phyloP scores from a whole-genome alignment of 2,113 vertebrate species.

The Barbus barbus region DNA sequence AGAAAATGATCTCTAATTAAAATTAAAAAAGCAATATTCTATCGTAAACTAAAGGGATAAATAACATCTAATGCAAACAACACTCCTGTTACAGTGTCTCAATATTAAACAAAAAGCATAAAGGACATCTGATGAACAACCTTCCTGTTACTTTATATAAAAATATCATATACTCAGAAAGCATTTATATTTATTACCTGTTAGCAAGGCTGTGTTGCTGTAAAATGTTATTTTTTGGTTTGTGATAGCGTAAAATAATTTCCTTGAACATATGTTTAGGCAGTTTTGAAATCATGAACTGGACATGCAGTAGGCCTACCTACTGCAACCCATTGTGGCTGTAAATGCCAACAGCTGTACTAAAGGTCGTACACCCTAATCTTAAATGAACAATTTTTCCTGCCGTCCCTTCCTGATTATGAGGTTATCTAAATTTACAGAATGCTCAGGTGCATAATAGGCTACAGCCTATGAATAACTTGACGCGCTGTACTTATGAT shows the following conservation, averaged over 20 bases:
- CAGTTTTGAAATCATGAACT: background rate
- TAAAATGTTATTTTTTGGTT: constrained; percentile 32
- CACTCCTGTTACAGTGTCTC: too few species aligned
- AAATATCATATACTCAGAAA: background rate
- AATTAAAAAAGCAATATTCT: background rate
- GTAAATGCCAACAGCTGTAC: constrained; percentile 28
- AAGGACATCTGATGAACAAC: too few species aligned
- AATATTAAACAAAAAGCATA: too few species aligned
- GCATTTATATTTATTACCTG: background rate
- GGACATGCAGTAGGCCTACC: too few species aligned
- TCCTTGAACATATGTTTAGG: background rate
- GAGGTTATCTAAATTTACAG: background rate
- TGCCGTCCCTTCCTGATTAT: constrained; percentile 9
- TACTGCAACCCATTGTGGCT: constrained; percentile 37
- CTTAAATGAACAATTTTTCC: background rate
- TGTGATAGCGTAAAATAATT: background rate
- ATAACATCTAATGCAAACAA: too few species aligned
- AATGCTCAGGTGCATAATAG: background rate
- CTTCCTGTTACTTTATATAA: too few species aligned
- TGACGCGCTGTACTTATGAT: background rate
- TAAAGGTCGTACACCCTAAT: constrained; percentile 37
- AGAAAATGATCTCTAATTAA: background rate
- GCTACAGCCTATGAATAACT: constrained; percentile 1
- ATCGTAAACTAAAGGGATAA: background rate
- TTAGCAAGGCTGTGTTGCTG: background rate